Percentiles rank a stretch among this genome's conserved stretches.
phyloP scores from a whole-genome alignment of 2,888 invertebrate genomes.

The Ichneumoninae sp. region DNA sequence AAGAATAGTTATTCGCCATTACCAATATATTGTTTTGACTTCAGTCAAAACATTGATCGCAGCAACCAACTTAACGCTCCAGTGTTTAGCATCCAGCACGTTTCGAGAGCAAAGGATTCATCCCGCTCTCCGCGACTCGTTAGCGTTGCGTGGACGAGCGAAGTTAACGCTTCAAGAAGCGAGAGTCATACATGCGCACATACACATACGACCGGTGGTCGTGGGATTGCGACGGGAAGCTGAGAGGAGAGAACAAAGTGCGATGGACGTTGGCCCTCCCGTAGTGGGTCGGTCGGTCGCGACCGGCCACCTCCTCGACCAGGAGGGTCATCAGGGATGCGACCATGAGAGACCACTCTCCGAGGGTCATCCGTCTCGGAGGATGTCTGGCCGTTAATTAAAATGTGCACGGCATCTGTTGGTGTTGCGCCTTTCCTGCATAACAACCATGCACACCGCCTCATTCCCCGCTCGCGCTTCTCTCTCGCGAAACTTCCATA shows the following conservation, averaged over 20 bases:
- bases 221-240: slow-evolving; percentile 31
- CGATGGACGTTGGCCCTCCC: slow-evolving; percentile 53
- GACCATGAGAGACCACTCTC: slow-evolving; percentile 65
- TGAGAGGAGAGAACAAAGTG: slow-evolving; percentile 52
- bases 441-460: neutral
- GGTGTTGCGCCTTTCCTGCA: slow-evolving; percentile 41
- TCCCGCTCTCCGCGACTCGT: slow-evolving; percentile 28
- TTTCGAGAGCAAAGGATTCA: slow-evolving; percentile 18
- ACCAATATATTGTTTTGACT: too few species aligned
- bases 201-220: neutral
- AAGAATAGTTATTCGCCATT: too few species aligned
- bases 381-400: slow-evolving; percentile 82
- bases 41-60: too few species aligned
- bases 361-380: slow-evolving; percentile 81
- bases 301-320: slow-evolving; percentile 37
- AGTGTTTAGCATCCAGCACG: neutral
- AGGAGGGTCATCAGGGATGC: slow-evolving; percentile 63
- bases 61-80: neutral
- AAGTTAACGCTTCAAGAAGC: slow-evolving; percentile 42
- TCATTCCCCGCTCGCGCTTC: slow-evolving; percentile 57
- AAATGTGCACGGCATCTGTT: slow-evolving; percentile 83
- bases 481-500: slow-evolving; percentile 39
- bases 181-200: neutral
- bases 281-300: slow-evolving; percentile 44
- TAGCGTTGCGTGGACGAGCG: slow-evolving; percentile 21